A percentile compares a stretch with the other conserved stretches of the same genome.
Evolutionary conservation across 2,888 invertebrate species (phyloP).

Genomic region (Scotopteryx bipunctaria): DNA sequence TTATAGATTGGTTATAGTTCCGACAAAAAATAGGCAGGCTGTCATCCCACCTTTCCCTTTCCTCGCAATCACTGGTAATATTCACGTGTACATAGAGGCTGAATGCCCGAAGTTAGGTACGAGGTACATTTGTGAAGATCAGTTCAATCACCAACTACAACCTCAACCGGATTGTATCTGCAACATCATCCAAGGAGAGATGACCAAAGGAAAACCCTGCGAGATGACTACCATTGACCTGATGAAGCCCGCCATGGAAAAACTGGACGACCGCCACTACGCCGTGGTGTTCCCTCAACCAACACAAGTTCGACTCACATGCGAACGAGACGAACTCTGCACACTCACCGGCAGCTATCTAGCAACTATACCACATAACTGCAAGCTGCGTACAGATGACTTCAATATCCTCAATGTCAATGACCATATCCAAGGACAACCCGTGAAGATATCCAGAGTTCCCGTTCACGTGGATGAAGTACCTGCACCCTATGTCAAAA

Average conservation of each 20-base stretch:
- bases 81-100: slow-evolving; percentile 6
- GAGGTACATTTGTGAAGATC: background rate
- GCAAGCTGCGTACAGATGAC: background rate
- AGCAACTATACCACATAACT: slow-evolving; percentile 5
- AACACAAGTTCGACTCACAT: background rate
- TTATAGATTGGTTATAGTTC: background rate
- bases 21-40: background rate
- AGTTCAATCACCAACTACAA: background rate
- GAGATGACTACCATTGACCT: background rate
- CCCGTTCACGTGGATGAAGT: background rate
- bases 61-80: slow-evolving; percentile 1
- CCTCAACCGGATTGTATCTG: background rate
- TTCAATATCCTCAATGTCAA: background rate
- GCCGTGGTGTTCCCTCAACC: background rate
- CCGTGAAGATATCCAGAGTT: background rate
- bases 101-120: too few relatives aligned
- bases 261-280: slow-evolving; percentile 7
- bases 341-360: slow-evolving; percentile 6
- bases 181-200: background rate
- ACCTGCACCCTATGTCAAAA: background rate
- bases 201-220: background rate
- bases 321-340: background rate
- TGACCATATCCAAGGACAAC: background rate
- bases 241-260: background rate
- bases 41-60: slow-evolving; percentile 1